Evolutionary conservation across 2,888 invertebrate species (phyloP).

Genomic region (Nymphalis urticae): DNA sequence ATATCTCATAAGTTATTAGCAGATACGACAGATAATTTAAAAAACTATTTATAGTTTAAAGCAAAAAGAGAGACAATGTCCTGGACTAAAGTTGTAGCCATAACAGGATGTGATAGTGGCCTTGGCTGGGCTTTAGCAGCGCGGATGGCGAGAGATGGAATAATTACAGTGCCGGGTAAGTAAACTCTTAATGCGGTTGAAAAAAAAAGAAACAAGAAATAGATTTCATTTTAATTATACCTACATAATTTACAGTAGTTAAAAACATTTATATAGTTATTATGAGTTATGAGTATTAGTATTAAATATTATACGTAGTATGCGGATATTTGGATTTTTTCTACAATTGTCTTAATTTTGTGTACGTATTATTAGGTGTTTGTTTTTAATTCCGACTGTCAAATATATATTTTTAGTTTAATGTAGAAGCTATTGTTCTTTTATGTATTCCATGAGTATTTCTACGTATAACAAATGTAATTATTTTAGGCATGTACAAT

Average conservation of each 20-base stretch:
- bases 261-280: too few species aligned
- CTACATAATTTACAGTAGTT: too few species aligned
- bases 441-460: too few species aligned
- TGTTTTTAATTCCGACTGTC: too few species aligned
- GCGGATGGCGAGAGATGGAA: constrained; percentile 82
- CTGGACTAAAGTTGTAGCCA: constrained; percentile 79
- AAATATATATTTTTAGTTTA: too few species aligned
- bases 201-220: neutral
- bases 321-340: too few species aligned
- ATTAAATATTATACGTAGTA: too few species aligned
- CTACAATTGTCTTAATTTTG: too few species aligned
- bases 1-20: neutral
- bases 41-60: neutral
- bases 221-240: too few species aligned
- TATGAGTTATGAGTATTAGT: too few species aligned
- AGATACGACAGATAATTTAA: neutral
- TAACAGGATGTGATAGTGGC: constrained; percentile 94
- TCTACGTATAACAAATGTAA: neutral
- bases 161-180: constrained; percentile 88
- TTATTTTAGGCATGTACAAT: constrained; percentile 64
- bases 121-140: constrained; percentile 88
- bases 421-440: too few species aligned
- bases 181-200: constrained; percentile 49
- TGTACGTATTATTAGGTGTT: too few species aligned
- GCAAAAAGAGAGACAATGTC: constrained; percentile 46